Evolutionary conservation across 1,140 invertebrate species (phyloP), one percentile per base, ranked within the genome.

Genomic region (Phenacoccus solenopsis): DNA sequence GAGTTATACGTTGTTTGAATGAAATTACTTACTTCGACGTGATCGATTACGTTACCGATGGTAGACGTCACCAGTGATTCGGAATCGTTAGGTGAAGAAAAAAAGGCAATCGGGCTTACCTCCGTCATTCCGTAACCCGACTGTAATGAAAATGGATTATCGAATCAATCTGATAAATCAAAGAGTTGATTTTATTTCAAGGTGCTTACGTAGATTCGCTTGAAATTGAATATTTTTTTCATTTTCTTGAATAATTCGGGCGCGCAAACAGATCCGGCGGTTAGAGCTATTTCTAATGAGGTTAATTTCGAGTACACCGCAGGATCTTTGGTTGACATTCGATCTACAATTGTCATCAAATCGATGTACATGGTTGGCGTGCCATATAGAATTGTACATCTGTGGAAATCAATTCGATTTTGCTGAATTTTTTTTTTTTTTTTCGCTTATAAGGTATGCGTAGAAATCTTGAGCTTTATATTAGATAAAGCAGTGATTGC

Each of bases 311-410:
- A 25, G 20, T 16, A 64, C 13, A 64, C 16, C 16, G 21, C 12
- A 10, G 56, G 12, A n/a, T 61, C 69, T 25, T 30, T 69, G 3
- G 68, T 67, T 5, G 68, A 1, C 2, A 71, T 30, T 70, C 72
- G 24, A 24, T 75, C 56, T 30, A 38, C 30, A 7, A 69, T 32
- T 0, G 38, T 56, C 28, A 75, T 72, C 25, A 93, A 82, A 78
- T 98, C 93, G 69, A 97, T 88, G 78, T 90, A 94, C 95, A 99
- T 98, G 0, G 96, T 98, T 3, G 96, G 96, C 0, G 96, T 98
- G 13, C 96, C 96, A 75, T 90, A 91, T 16, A 92, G 78, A 5
- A 90, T 77, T 1, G 86, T 87, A 75, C 92, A 94, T 76, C 88
- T 90, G 59, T n/a, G 38, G 16, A 49, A n/a, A n/a, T n/a, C n/a